Conservation (phyloP, 1,140 invertebrate species). For the Eumeta japonica region DNA sequence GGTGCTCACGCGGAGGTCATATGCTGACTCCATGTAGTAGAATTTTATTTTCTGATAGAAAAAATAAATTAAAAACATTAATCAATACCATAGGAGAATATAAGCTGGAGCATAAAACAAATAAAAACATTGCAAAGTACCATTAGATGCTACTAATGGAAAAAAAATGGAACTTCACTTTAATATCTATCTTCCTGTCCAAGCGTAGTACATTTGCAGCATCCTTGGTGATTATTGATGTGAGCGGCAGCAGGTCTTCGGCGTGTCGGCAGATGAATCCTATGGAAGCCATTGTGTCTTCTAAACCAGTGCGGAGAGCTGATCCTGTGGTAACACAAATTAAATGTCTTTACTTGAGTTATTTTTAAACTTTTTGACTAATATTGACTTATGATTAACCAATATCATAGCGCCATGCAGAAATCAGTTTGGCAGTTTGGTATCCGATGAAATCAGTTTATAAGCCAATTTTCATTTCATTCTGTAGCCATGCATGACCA, state of each 20-base stretch:
- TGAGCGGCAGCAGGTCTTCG: conserved; percentile 34
- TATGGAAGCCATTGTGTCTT: conserved; percentile 36
- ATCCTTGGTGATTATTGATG: conserved; percentile 20
- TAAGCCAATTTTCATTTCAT: neutral
- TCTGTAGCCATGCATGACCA: too few species aligned
- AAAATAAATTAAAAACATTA: too few species aligned
- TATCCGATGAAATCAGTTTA: neutral
- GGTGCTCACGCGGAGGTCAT: conserved; percentile 68
- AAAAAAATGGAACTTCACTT: neutral
- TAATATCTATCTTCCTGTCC: neutral
- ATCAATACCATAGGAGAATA: too few species aligned
- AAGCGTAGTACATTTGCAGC: conserved; percentile 14
- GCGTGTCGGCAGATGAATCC: conserved; percentile 31
- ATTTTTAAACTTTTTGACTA: neutral
- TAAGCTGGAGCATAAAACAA: too few species aligned
- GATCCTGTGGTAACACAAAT: conserved; percentile 23
- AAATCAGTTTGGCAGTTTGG: too few species aligned
- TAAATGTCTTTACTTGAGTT: neutral
- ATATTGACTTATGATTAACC: neutral
- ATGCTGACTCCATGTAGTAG: conserved; percentile 74
- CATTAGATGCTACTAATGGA: conserved; percentile 1
- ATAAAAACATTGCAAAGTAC: conserved; percentile 15
- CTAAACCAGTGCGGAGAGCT: conserved; percentile 23
- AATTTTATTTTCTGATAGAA: conserved; percentile 64
- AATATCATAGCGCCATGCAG: too few species aligned